Conservation (phyloP, 2,888 invertebrate genomes). For the Odontomyia ornata region DNA sequence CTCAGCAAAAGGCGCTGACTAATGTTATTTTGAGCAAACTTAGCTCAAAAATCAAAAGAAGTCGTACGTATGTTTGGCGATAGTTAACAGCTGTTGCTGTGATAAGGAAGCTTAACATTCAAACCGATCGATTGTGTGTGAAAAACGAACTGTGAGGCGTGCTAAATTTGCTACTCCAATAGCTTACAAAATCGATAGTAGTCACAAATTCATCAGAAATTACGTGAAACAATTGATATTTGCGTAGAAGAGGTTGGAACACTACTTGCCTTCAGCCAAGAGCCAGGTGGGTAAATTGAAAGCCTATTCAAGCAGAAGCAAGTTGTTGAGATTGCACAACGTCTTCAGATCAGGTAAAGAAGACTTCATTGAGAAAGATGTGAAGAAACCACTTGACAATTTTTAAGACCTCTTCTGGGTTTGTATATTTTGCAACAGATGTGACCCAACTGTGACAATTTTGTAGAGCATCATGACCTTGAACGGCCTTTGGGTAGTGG, state of each 20-base stretch:
- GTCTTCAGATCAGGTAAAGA: no score
- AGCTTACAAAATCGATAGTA: neutral
- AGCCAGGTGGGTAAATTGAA: no score
- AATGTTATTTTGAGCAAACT: conserved; percentile 16
- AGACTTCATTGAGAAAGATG: no score
- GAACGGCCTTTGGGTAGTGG: neutral
- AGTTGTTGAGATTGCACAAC: no score
- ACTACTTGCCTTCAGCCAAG: no score
- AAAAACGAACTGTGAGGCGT: no score
- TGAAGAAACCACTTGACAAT: no score
- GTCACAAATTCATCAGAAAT: neutral
- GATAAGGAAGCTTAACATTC: neutral
- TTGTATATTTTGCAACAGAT: no score
- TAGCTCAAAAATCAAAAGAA: conserved; percentile 33
- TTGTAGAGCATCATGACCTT: neutral
- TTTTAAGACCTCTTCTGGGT: no score
- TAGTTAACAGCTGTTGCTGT: conserved; percentile 1
- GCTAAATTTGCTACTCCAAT: neutral
- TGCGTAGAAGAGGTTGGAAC: neutral
- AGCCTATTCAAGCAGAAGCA: no score
- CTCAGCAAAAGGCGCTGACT: conserved; percentile 16
- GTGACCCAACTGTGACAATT: no score
- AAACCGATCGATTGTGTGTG: neutral
- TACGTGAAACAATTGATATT: neutral
- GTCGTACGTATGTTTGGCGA: neutral